phyloP scores from a whole-genome alignment of 2,888 invertebrate genomes.

The Plagodis dolabraria region DNA sequence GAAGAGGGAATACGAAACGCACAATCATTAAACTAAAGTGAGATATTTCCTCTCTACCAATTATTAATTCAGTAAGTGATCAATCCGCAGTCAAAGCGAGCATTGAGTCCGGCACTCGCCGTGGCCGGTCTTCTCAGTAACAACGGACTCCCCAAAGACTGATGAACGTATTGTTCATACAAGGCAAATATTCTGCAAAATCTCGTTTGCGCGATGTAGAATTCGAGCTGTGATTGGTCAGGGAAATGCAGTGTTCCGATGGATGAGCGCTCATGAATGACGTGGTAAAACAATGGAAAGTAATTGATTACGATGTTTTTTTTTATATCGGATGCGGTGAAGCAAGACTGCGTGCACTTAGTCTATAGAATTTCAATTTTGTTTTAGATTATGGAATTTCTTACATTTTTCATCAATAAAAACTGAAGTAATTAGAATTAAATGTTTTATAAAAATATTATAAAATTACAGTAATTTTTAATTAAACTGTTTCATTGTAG shows the following conservation, averaged over 20 bases:
- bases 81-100: constrained; percentile 66
- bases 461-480: too few relatives aligned
- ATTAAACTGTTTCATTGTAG: too few relatives aligned
- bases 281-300: background rate
- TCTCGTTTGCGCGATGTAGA: constrained; percentile 59
- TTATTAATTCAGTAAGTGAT: constrained; percentile 57
- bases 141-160: constrained; percentile 71
- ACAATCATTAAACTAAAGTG: constrained; percentile 49
- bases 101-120: constrained; percentile 78
- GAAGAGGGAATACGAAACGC: constrained; percentile 66
- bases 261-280: constrained; percentile 26
- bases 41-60: constrained; percentile 72
- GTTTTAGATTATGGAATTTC: too few relatives aligned
- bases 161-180: constrained; percentile 28
- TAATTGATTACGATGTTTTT: background rate
- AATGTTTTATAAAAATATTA: too few relatives aligned
- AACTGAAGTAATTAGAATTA: too few relatives aligned
- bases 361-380: too few relatives aligned
- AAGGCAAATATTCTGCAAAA: constrained; percentile 46
- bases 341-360: background rate
- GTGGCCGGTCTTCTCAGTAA: constrained; percentile 77
- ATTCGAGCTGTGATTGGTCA: constrained; percentile 51
- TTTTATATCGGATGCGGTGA: background rate
- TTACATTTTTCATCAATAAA: too few relatives aligned
- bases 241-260: constrained; percentile 41